phyloP scores from a whole-genome alignment of 2,888 invertebrate species.

The Chouioia cunea region DNA sequence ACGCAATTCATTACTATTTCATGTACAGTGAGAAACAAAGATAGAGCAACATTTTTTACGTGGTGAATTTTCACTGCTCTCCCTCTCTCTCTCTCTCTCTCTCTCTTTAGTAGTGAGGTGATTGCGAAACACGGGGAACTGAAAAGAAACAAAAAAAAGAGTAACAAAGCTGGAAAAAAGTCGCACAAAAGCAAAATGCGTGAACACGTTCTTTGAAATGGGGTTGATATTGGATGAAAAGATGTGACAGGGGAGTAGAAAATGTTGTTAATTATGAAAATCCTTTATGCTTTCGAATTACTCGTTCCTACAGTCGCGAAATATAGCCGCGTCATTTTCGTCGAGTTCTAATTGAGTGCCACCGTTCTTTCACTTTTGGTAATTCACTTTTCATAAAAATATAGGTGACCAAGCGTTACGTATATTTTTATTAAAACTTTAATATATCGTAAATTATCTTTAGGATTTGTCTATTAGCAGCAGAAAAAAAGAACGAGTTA shows the following conservation, averaged over 20 bases:
- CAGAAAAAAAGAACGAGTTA: too few relatives aligned
- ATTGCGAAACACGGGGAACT: constrained; percentile 13
- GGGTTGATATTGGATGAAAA: constrained; percentile 16
- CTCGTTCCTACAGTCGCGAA: not conserved
- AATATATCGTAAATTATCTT: too few relatives aligned
- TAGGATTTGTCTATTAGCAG: too few relatives aligned
- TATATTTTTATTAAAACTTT: too few relatives aligned
- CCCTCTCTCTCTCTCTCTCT: too few relatives aligned
- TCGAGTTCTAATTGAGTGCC: too few relatives aligned
- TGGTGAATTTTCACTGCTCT: constrained; percentile 15
- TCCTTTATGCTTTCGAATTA: not conserved
- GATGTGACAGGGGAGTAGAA: not conserved
- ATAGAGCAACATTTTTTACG: not conserved
- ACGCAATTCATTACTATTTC: constrained; percentile 17
- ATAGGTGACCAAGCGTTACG: too few relatives aligned
- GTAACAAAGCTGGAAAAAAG: constrained; percentile 12
- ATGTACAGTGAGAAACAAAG: not conserved
- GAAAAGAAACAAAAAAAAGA: not conserved
- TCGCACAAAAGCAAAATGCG: not conserved
- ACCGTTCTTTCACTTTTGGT: too few relatives aligned
- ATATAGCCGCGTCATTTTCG: too few relatives aligned
- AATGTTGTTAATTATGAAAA: constrained; percentile 2
- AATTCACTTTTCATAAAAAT: too few relatives aligned
- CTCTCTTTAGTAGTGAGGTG: not conserved
- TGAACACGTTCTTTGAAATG: constrained; percentile 10